These are phyloP conservation scores for Lasiommata megera DNA, from an alignment of 2,888 invertebrate genomes.

Conservation along the genomic window DNA sequence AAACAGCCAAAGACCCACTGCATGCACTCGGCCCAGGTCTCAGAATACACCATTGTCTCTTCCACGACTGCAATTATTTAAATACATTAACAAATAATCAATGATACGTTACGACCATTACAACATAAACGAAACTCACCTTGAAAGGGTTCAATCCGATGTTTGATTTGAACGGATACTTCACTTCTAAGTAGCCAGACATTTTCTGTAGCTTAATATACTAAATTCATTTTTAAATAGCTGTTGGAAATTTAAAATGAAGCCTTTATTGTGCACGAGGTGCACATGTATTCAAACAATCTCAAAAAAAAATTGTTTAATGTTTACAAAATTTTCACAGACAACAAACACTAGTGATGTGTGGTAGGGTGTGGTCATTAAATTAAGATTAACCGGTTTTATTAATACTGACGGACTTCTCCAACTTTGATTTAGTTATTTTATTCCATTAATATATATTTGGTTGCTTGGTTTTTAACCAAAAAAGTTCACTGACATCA, in stretches of 20 bases:
- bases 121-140: constrained; percentile 58
- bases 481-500: no score
- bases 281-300: constrained; percentile 41
- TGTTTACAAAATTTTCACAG: constrained; percentile 40
- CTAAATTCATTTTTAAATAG: constrained; percentile 30
- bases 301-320: constrained; percentile 32
- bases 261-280: constrained; percentile 26
- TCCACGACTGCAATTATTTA: constrained; percentile 77
- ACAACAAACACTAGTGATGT: constrained; percentile 26
- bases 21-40: constrained; percentile 78
- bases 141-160: constrained; percentile 84
- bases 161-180: constrained; percentile 82
- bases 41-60: constrained; percentile 84
- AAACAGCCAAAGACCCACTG: constrained; percentile 78
- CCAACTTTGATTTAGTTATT: no score
- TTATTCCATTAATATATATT: no score
- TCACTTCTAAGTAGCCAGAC: constrained; percentile 84
- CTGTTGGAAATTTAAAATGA: constrained; percentile 18
- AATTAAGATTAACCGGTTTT: constrained; percentile 28
- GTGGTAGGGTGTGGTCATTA: constrained; percentile 20
- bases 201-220: constrained; percentile 42
- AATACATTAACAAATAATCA: constrained; percentile 45
- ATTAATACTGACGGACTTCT: no score
- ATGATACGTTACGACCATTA: constrained; percentile 28
- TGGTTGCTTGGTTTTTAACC: no score